Evolutionary conservation across 2,888 invertebrate species (phyloP).

Genomic region (Drosophila neutralis): DNA sequence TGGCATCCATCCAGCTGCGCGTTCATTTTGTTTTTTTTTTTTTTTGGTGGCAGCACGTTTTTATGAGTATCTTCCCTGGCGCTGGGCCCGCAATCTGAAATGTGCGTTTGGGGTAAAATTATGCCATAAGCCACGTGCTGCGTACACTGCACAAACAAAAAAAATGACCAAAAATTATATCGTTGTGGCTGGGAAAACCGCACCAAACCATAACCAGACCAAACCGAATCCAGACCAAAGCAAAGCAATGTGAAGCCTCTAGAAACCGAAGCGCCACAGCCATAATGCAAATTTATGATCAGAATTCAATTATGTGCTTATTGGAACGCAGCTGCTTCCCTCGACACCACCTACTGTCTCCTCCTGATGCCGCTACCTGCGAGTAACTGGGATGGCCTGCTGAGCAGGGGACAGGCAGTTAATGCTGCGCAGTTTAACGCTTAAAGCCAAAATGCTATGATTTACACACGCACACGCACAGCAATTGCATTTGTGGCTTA

Average conservation of each 20-base stretch:
- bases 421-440: slow-evolving; percentile 76
- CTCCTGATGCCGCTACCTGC: slow-evolving; percentile 48
- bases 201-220: slow-evolving; percentile 39
- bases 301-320: slow-evolving; percentile 82
- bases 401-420: slow-evolving; percentile 57
- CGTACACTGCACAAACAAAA: slow-evolving; percentile 31
- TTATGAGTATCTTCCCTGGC: slow-evolving; percentile 66
- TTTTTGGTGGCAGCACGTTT: slow-evolving; percentile 56
- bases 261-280: slow-evolving; percentile 63
- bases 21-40: slow-evolving; percentile 19
- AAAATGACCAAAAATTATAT: slow-evolving; percentile 45
- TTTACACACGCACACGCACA: slow-evolving; percentile 52
- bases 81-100: slow-evolving; percentile 58
- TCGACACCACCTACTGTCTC: slow-evolving; percentile 1
- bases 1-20: slow-evolving; percentile 41
- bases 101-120: slow-evolving; percentile 78
- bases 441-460: slow-evolving; percentile 80
- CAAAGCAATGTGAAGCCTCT: slow-evolving; percentile 60
- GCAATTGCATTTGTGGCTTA: slow-evolving; percentile 70
- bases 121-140: slow-evolving; percentile 74
- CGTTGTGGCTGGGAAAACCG: slow-evolving; percentile 43
- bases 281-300: slow-evolving; percentile 80
- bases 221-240: neutral
- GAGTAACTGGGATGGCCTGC: slow-evolving; percentile 27
- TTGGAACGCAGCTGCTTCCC: slow-evolving; percentile 75